Evolutionary conservation across 2,113 vertebrate species (phyloP).

Genomic region (Mellivora capensis): DNA sequence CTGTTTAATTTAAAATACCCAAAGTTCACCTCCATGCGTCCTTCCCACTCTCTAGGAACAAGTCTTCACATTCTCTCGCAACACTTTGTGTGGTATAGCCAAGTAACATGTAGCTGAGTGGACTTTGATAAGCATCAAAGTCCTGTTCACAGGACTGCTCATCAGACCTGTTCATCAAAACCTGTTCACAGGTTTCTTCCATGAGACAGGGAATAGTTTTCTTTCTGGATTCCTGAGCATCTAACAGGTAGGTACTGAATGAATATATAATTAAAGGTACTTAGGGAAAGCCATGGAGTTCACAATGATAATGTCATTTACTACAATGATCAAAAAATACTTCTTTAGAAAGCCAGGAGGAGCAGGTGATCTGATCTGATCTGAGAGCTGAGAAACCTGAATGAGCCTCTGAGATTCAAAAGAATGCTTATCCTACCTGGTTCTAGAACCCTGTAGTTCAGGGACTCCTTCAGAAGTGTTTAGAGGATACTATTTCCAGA

Average conservation of each 20-base stretch:
- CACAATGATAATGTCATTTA: background rate
- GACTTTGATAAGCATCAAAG: background rate
- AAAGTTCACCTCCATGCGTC: background rate
- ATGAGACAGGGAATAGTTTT: background rate
- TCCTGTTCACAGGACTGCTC: no score
- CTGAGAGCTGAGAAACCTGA: conserved; percentile 1
- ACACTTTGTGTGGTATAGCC: background rate
- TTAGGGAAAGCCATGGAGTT: background rate
- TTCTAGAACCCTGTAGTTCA: conserved; percentile 9
- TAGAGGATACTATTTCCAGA: background rate
- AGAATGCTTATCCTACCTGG: background rate
- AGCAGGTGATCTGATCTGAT: conserved; percentile 9
- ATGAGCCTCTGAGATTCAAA: background rate
- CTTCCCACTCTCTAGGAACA: background rate
- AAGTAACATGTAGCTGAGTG: background rate
- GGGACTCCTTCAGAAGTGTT: background rate
- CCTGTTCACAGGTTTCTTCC: background rate
- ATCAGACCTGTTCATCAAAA: no score
- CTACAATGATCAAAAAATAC: background rate
- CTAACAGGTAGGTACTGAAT: background rate
- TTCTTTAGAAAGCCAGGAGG: background rate
- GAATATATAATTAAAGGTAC: background rate
- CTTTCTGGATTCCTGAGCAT: background rate
- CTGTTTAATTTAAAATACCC: background rate
- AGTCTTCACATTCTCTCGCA: background rate